Base-by-base conservation (phyloP, 2,888 invertebrate genomes). In the Uropetala carovei region DNA sequence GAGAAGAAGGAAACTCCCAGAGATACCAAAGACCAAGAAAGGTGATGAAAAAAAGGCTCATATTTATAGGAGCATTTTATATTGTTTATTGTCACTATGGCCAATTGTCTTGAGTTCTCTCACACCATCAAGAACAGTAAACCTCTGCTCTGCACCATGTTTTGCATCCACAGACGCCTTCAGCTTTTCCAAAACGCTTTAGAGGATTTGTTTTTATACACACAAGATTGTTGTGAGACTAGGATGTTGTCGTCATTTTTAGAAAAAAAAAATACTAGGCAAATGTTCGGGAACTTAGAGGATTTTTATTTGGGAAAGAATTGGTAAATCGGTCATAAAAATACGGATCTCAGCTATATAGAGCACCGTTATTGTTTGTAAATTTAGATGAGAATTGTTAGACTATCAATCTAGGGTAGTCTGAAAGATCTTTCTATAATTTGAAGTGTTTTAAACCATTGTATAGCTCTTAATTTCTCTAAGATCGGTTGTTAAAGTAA, bases 11-110 rank as follows among this genome's bases (percentile, higher is more conserved):
- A 98, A 98, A 95, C 96, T 98, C 57, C 98, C 98, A 64, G 98
- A 98, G 95, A 98, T 98, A 94, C 98, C 98, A 9, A 98, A 98
- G 95, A 97, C 97, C 94, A 97, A 97, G 95, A 98, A 98, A 96
- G 97, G 98, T 98, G 95, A 97, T 64, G 92, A 59, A 27, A 56
- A 27, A 56, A 56, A n/a, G 58, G 57, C 68, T 81, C 64, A 68
- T 75, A 27, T 59, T 60, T 60, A 14, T 60, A 27, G 30, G n/a
- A 43, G 43, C 43, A 30, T 60, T 43, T 43, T 43, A 43, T n/a
- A 16, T 83, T 83, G 43, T 83, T n/a, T 84, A n/a, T 57, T 84
- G 10, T 57, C 18, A 11, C 22, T 84, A 14, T 84, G 18, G 57
- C 82, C 8, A 68, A 68, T 13, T 16, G 14, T n/a, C 68, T 14